These are phyloP conservation scores for Melierax canorus DNA, from an alignment of 2,113 vertebrate species.

Conservation along the genomic window DNA sequence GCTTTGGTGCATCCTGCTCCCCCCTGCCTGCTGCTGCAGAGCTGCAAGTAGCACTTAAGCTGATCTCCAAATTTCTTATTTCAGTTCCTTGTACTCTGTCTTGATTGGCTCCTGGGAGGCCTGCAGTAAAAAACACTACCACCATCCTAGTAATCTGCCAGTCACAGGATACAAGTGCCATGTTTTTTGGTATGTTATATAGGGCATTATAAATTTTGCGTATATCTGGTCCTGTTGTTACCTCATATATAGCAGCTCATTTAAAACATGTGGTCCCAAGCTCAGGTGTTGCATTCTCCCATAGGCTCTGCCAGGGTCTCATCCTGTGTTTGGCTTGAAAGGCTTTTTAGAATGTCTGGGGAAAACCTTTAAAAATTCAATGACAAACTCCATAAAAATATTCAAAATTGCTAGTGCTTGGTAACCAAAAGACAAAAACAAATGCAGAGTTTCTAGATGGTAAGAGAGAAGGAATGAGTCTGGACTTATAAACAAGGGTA, in stretches of 20 bases:
- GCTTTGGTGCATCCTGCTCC: background rate
- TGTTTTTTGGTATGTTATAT: background rate
- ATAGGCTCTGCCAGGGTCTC: background rate
- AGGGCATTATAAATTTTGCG: fast-evolving
- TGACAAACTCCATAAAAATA: background rate
- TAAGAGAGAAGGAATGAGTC: background rate
- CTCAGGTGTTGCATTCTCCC: background rate
- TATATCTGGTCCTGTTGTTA: background rate
- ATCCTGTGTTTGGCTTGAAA: background rate
- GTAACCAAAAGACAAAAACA: background rate
- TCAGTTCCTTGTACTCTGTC: background rate
- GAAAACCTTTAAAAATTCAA: background rate
- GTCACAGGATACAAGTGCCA: no score
- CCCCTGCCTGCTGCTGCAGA: background rate
- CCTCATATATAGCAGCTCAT: background rate
- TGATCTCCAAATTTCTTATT: background rate
- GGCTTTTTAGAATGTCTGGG: background rate
- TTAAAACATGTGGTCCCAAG: background rate
- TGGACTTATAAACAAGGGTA: background rate
- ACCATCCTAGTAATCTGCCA: background rate
- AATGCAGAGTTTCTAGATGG: background rate
- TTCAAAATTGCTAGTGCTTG: background rate
- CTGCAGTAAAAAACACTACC: background rate
- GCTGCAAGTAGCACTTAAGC: background rate
- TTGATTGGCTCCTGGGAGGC: background rate